phyloP scores from a whole-genome alignment of 1,140 invertebrate species.

The Cyclina sinensis region DNA sequence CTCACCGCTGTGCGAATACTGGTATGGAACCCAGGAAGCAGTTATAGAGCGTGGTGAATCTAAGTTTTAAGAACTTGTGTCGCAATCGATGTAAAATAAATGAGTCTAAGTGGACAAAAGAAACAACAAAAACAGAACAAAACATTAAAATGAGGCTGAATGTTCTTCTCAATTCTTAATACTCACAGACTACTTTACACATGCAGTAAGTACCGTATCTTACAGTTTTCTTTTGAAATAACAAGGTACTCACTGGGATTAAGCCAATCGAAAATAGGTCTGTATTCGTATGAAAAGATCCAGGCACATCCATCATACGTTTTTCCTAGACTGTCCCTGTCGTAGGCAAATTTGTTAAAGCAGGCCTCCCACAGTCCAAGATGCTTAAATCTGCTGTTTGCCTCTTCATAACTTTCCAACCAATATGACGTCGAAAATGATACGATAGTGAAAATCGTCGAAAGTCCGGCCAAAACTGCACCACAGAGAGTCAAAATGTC shows the following conservation, averaged over 20 bases:
- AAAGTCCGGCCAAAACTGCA: constrained; percentile 20
- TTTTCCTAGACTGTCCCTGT: constrained; percentile 95
- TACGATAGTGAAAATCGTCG: constrained; percentile 39
- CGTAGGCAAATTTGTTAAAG: constrained; percentile 96
- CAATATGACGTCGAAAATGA: constrained; percentile 51
- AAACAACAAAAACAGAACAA: too few species aligned
- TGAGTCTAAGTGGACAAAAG: too few species aligned
- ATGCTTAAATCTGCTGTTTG: constrained; percentile 43
- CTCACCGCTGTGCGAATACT: too few species aligned
- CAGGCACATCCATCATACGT: constrained; percentile 97
- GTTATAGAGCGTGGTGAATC: too few species aligned
- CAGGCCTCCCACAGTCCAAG: constrained; percentile 99
- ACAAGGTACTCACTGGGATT: constrained; percentile 91
- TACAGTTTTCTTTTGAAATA: too few species aligned
- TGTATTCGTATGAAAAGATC: constrained; percentile 96
- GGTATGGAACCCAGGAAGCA: too few species aligned
- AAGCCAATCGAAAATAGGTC: constrained; percentile 97
- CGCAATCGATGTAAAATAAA: too few species aligned
- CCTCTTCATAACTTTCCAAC: constrained; percentile 63
- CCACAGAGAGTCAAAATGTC: constrained; percentile 60
- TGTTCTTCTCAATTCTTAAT: too few species aligned
- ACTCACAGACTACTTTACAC: too few species aligned
- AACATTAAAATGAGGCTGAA: too few species aligned
- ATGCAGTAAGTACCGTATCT: too few species aligned
- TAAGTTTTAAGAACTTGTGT: too few species aligned